These are phyloP conservation scores for Epicampocera succincta DNA, from an alignment of 2,888 invertebrate species.

Conservation along the genomic window DNA sequence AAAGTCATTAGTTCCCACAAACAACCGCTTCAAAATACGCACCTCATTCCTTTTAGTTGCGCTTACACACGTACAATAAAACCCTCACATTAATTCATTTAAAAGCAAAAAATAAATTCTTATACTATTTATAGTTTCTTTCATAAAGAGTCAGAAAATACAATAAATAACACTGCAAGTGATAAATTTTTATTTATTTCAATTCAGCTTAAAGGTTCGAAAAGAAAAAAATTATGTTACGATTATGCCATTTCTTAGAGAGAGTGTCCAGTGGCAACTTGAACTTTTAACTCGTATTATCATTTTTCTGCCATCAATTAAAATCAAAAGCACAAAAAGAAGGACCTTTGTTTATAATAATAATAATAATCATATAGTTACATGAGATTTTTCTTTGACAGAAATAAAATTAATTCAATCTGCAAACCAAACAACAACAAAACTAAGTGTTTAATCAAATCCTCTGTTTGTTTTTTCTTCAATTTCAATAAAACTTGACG, in stretches of 20 bases:
- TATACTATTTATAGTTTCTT: slow-evolving; percentile 59
- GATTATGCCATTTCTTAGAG: slow-evolving; percentile 42
- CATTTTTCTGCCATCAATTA: slow-evolving; percentile 28
- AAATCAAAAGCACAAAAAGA: neutral
- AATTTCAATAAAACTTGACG: slow-evolving; percentile 25
- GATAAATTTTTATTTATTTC: slow-evolving; percentile 58
- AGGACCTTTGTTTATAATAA: slow-evolving; percentile 15
- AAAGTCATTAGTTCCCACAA: slow-evolving; percentile 12
- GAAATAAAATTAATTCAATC: slow-evolving; percentile 21
- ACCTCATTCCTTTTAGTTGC: slow-evolving; percentile 25
- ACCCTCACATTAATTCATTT: slow-evolving; percentile 58
- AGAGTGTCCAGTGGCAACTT: slow-evolving; percentile 62
- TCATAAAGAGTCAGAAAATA: slow-evolving; percentile 60
- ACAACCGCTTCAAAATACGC: slow-evolving; percentile 1
- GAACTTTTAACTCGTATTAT: slow-evolving; percentile 63
- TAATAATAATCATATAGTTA: neutral
- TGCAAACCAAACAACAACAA: neutral
- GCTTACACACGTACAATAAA: slow-evolving; percentile 6
- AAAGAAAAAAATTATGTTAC: slow-evolving; percentile 37
- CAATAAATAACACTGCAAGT: slow-evolving; percentile 61
- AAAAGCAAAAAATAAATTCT: slow-evolving; percentile 45
- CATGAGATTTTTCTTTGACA: slow-evolving; percentile 35
- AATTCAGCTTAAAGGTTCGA: slow-evolving; percentile 44
- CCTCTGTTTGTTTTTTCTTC: neutral
- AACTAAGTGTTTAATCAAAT: slow-evolving; percentile 33